Percentiles rank a stretch among this genome's conserved stretches.
phyloP scores from a whole-genome alignment of 2,113 vertebrate species.

The Eleginops maclovinus region DNA sequence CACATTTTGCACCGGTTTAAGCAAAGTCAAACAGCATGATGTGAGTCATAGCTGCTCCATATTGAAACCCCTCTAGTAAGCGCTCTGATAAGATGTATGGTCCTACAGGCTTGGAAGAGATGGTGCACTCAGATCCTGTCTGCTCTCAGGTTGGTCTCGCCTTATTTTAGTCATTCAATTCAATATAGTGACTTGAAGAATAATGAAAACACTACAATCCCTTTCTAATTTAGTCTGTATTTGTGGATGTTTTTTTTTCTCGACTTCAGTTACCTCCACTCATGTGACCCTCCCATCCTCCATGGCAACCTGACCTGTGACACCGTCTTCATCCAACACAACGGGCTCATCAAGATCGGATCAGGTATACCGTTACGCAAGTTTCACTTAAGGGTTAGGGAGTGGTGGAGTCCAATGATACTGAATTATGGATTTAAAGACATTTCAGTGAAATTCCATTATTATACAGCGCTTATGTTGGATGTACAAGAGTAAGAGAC shows the following conservation, averaged over 20 bases:
- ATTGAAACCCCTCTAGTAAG: conserved; percentile 11
- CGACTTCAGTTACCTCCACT: conserved; percentile 73
- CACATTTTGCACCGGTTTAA: not conserved
- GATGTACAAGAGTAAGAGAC: not conserved
- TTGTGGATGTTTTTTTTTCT: conserved; percentile 21
- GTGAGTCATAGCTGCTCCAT: not conserved
- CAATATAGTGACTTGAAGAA: not conserved
- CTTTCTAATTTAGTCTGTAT: not conserved
- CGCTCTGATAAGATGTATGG: conserved; percentile 48
- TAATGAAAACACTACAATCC: conserved; percentile 6
- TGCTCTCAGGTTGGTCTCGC: conserved; percentile 90
- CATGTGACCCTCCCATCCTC: conserved; percentile 85
- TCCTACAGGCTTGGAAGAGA: conserved; percentile 94
- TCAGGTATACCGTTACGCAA: conserved; percentile 86
- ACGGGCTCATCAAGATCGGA: conserved; percentile 98
- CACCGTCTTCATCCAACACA: conserved; percentile 99
- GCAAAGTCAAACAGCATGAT: not conserved
- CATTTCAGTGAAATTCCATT: not conserved
- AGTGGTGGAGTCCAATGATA: conserved; percentile 22
- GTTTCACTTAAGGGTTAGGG: conserved; percentile 16
- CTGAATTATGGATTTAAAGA: conserved; percentile 40
- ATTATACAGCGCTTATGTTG: not conserved
- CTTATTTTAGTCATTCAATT: not conserved
- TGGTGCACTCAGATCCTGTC: conserved; percentile 99
- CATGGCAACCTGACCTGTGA: conserved; percentile 94